A percentile compares a stretch with the other conserved stretches of the same genome.
These are phyloP conservation scores for Meloidogyne hapla DNA, from an alignment of 1,140 invertebrate genomes.

Conservation along the genomic window DNA sequence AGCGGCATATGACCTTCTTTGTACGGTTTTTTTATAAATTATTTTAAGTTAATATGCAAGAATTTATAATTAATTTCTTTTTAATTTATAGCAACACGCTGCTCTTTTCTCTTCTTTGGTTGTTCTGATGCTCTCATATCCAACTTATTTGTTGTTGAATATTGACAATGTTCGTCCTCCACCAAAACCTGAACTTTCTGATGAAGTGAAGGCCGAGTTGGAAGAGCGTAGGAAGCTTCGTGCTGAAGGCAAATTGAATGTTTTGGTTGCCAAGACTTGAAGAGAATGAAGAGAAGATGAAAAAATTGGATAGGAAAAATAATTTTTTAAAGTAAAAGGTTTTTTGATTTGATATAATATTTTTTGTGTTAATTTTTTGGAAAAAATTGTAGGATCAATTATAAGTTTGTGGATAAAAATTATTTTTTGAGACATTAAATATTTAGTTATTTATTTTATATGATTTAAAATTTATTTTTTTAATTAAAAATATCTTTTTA, in stretches of 20 bases:
- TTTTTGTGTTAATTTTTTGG: neutral
- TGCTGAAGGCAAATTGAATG: conserved; percentile 14
- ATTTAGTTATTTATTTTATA: too few species aligned
- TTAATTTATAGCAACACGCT: neutral
- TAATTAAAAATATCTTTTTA: neutral
- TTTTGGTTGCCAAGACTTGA: conserved; percentile 8
- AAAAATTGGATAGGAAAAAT: neutral
- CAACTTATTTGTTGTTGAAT: conserved; percentile 51
- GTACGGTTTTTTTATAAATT: neutral
- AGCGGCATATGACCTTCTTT: neutral
- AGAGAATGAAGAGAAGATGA: neutral
- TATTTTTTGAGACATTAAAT: too few species aligned
- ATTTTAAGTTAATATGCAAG: too few species aligned
- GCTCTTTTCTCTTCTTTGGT: neutral
- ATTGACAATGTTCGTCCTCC: conserved; percentile 49
- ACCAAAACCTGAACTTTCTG: neutral
- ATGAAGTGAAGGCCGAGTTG: conserved; percentile 16
- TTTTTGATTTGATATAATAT: neutral
- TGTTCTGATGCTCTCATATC: conserved; percentile 28
- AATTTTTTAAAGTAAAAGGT: neutral
- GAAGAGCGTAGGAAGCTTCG: conserved; percentile 22
- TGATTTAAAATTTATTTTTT: neutral
- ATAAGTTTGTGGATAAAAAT: too few species aligned
- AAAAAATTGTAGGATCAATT: neutral
- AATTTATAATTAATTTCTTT: neutral